Conservation (phyloP, 2,797 vertebrate genomes). For the Schizopygopsis pylzovi region DNA sequence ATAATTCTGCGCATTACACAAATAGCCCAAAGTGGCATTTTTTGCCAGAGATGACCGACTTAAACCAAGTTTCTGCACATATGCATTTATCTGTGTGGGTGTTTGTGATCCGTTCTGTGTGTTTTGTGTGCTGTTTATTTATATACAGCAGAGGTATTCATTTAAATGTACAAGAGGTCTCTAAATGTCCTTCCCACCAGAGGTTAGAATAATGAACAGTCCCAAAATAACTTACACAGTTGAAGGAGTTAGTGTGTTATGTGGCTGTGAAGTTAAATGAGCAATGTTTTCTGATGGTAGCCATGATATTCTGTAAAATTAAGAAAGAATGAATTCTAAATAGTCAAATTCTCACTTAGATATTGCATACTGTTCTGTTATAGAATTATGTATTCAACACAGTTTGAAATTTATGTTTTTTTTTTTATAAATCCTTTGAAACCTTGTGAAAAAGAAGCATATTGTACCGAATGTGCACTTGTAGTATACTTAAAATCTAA, state of each 20-base stretch:
- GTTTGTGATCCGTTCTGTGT: background rate
- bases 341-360: background rate
- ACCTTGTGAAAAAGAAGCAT: background rate
- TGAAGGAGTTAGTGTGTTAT: background rate
- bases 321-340: background rate
- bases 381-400: background rate
- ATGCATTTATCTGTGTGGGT: slow-evolving; percentile 35
- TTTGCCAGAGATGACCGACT: slow-evolving; percentile 11
- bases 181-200: background rate
- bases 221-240: slow-evolving; percentile 1
- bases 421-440: background rate
- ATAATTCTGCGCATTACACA: slow-evolving; percentile 19
- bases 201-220: background rate
- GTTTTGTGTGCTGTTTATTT: slow-evolving; percentile 17
- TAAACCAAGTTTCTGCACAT: slow-evolving; percentile 17
- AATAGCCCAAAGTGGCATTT: slow-evolving; percentile 47
- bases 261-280: background rate
- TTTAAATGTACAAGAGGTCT: slow-evolving; percentile 19
- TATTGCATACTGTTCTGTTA: background rate
- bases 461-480: background rate
- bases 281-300: background rate
- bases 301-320: background rate
- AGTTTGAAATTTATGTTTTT: background rate
- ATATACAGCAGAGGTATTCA: background rate
- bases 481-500: background rate